These are phyloP conservation scores for Pyrocoelia pectoralis DNA, from an alignment of 2,888 invertebrate genomes.

Conservation along the genomic window DNA sequence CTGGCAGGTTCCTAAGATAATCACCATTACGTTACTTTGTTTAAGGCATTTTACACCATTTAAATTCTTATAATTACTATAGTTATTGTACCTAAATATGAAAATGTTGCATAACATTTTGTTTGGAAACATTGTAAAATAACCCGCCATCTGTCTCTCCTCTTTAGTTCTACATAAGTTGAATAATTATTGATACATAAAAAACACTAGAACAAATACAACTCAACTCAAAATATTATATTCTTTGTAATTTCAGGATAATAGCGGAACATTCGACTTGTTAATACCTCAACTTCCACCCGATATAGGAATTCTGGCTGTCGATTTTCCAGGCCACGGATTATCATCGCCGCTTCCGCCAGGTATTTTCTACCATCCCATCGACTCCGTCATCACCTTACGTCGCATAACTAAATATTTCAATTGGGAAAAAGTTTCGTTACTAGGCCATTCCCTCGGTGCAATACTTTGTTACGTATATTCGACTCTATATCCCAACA, in stretches of 20 bases:
- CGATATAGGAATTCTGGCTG: slow-evolving; percentile 62
- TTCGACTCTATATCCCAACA: slow-evolving; percentile 68
- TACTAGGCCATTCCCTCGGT: slow-evolving; percentile 76
- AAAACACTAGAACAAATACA: too few relatives aligned
- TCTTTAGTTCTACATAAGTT: too few relatives aligned
- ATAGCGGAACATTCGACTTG: slow-evolving; percentile 77
- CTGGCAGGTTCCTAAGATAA: too few relatives aligned
- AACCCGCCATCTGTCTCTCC: too few relatives aligned
- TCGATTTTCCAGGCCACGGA: slow-evolving; percentile 78
- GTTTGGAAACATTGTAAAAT: too few relatives aligned
- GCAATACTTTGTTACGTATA: slow-evolving; percentile 69
- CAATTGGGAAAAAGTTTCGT: slow-evolving; percentile 73
- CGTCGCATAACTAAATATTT: slow-evolving; percentile 68
- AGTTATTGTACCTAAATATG: too few relatives aligned
- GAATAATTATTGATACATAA: too few relatives aligned
- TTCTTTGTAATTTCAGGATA: slow-evolving; percentile 69
- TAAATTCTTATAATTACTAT: too few relatives aligned
- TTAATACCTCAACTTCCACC: slow-evolving; percentile 69
- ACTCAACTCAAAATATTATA: too few relatives aligned
- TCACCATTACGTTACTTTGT: too few relatives aligned
- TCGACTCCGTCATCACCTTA: slow-evolving; percentile 60
- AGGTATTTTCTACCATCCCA: slow-evolving; percentile 64
- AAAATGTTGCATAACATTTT: too few relatives aligned
- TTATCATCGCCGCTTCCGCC: slow-evolving; percentile 71
- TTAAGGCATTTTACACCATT: too few relatives aligned